These are phyloP conservation scores for Leptopilina drosophilae DNA, from an alignment of 2,888 invertebrate species.

Conservation along the genomic window DNA sequence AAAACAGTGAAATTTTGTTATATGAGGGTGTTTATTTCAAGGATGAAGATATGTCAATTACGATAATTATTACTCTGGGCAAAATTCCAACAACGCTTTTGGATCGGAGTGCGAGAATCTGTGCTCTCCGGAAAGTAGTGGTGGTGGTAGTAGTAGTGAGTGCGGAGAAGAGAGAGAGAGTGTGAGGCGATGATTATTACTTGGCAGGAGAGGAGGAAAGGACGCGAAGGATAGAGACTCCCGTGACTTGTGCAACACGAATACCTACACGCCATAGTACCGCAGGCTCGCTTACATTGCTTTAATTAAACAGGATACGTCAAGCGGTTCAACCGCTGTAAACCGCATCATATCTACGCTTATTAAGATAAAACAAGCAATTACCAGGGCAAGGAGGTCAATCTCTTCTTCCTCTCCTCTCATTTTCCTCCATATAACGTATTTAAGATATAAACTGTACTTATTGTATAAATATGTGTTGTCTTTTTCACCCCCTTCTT, in stretches of 20 bases:
- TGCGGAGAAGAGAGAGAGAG: background rate
- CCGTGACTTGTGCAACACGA: constrained; percentile 32
- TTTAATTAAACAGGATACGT: constrained; percentile 39
- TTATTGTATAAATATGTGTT: too few relatives aligned
- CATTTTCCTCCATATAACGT: background rate
- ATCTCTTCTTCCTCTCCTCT: constrained; percentile 49
- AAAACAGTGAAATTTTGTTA: background rate
- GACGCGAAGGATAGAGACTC: constrained; percentile 14
- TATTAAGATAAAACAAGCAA: constrained; percentile 67
- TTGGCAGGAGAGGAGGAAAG: constrained; percentile 28
- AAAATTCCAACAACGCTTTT: constrained; percentile 1
- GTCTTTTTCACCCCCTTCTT: too few relatives aligned
- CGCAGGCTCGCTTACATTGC: constrained; percentile 27
- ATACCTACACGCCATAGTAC: constrained; percentile 33
- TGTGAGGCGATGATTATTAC: constrained; percentile 31
- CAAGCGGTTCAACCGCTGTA: constrained; percentile 52
- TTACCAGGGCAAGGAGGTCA: constrained; percentile 51
- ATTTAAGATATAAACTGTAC: background rate
- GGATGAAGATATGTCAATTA: constrained; percentile 35
- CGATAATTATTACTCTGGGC: constrained; percentile 25
- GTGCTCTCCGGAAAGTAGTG: background rate
- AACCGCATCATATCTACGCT: constrained; percentile 59
- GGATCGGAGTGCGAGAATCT: constrained; percentile 5
- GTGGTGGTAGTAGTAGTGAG: too few relatives aligned
- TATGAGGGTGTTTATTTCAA: constrained; percentile 5